phyloP scores from a whole-genome alignment of 2,113 vertebrate species.

The Capricornis sumatraensis region DNA sequence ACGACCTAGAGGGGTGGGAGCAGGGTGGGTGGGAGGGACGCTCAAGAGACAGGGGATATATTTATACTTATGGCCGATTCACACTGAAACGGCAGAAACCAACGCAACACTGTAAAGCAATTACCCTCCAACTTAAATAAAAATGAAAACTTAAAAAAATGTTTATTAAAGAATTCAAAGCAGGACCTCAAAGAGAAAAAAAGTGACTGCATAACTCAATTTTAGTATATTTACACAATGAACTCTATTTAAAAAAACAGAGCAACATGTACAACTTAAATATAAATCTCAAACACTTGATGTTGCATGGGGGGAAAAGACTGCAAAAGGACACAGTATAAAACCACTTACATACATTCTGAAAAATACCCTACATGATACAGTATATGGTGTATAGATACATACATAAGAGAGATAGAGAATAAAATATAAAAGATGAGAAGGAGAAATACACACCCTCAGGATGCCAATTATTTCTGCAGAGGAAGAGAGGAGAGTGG shows the following conservation, averaged over 20 bases:
- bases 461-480: slow-evolving; percentile 6
- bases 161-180: not conserved
- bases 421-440: not conserved
- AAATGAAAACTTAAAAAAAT: not conserved
- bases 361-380: not conserved
- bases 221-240: not conserved
- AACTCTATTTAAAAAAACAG: not conserved
- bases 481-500: not conserved
- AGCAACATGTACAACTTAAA: not conserved
- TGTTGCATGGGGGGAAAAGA: not conserved
- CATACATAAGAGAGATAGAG: not conserved
- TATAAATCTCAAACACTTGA: not conserved
- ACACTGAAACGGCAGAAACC: not conserved
- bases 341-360: not conserved
- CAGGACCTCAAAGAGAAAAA: not conserved
- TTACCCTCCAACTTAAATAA: not conserved
- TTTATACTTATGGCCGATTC: not conserved
- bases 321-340: not conserved
- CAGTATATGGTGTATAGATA: not conserved
- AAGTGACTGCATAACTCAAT: not conserved
- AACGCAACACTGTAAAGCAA: not conserved
- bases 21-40: not conserved
- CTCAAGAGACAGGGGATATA: not conserved
- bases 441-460: not conserved
- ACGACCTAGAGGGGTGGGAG: not conserved